These are phyloP conservation scores for Myotis daubentonii DNA, from an alignment of 2,797 vertebrate genomes.

Conservation along the genomic window DNA sequence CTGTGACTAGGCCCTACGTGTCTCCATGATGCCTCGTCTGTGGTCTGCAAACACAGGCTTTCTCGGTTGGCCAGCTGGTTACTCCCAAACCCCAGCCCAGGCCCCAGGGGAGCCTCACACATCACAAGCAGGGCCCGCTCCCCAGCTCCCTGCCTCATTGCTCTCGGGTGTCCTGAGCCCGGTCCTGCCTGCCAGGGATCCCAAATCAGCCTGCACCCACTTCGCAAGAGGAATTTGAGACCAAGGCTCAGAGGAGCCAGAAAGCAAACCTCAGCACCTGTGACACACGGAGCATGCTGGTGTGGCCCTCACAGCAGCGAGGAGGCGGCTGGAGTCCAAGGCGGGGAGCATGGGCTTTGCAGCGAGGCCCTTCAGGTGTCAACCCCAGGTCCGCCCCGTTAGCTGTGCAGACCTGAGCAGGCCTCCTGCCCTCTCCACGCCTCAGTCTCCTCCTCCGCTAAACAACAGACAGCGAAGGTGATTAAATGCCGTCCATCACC, in stretches of 20 bases:
- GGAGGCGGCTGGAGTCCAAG: fast-evolving
- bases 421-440: not conserved
- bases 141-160: not conserved
- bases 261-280: not conserved
- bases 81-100: not conserved
- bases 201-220: not conserved
- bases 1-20: not conserved
- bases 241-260: not conserved
- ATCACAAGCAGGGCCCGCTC: not conserved
- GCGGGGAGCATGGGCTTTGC: not conserved
- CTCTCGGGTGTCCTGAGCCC: not conserved
- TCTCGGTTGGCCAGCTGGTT: not conserved
- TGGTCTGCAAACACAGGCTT: not conserved
- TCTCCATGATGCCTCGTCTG: fast-evolving
- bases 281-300: fast-evolving
- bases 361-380: not conserved
- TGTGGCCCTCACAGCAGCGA: not conserved
- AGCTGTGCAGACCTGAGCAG: not conserved
- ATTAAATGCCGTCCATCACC: fast-evolving
- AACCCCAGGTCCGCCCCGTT: too few relatives aligned
- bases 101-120: not conserved
- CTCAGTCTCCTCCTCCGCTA: not conserved
- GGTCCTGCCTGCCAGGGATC: not conserved
- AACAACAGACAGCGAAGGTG: not conserved
- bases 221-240: not conserved